A percentile compares a stretch with the other conserved stretches of the same genome.
These are phyloP conservation scores for Miniopterus natalensis DNA, from an alignment of 2,113 vertebrate species.

Conservation along the genomic window DNA sequence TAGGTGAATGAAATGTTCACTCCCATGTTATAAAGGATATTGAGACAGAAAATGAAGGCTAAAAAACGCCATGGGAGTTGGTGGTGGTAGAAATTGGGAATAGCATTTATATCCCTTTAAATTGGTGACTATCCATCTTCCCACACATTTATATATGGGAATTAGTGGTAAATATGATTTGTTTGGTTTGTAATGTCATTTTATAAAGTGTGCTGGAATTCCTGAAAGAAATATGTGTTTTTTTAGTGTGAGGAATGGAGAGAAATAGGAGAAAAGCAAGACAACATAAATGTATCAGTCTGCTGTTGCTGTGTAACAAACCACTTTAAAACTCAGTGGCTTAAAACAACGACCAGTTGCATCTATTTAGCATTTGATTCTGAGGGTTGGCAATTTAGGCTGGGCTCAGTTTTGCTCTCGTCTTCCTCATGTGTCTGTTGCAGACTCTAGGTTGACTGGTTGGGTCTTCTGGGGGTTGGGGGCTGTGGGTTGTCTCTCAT, in stretches of 20 bases:
- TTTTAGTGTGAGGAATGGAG: background rate
- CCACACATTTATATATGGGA: background rate
- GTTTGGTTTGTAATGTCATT: background rate
- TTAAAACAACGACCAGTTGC: background rate
- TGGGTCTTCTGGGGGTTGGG: background rate
- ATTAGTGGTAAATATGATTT: background rate
- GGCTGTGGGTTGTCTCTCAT: background rate
- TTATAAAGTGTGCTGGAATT: constrained; percentile 48
- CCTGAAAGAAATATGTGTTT: constrained; percentile 1
- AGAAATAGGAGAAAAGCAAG: constrained; percentile 9
- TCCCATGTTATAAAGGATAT: background rate
- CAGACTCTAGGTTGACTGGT: background rate
- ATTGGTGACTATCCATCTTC: background rate
- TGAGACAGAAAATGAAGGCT: background rate
- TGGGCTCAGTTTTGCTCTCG: background rate
- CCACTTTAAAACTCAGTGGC: background rate
- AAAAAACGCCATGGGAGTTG: background rate
- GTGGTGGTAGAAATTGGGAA: background rate
- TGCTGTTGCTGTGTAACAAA: background rate
- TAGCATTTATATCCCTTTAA: background rate
- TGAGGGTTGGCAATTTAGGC: background rate
- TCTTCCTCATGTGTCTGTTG: background rate
- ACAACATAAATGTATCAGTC: background rate
- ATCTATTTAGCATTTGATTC: background rate
- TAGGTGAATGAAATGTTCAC: background rate